Conservation (phyloP, 2,113 vertebrate genomes). For the Pipa parva region DNA sequence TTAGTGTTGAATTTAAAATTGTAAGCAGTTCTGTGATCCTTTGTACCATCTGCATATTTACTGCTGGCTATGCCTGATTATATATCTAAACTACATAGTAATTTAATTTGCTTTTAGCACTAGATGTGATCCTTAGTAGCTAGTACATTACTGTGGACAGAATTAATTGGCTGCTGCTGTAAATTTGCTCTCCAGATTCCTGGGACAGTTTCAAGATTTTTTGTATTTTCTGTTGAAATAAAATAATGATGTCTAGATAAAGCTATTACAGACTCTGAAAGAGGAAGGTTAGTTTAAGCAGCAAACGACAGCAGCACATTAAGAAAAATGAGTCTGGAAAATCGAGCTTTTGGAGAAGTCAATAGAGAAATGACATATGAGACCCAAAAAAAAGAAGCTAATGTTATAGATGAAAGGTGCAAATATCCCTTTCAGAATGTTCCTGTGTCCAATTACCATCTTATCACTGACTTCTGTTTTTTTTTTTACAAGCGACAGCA, state of each 20-base stretch:
- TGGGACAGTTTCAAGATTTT: background rate
- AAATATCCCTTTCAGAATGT: too few species aligned
- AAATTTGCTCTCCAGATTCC: background rate
- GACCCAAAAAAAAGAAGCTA: slow-evolving; percentile 7
- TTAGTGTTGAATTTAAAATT: too few species aligned
- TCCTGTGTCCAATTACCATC: too few species aligned
- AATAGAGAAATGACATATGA: slow-evolving; percentile 16
- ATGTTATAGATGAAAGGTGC: background rate
- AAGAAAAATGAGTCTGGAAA: slow-evolving; percentile 27
- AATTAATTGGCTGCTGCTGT: background rate
- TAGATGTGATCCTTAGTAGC: slow-evolving; percentile 11
- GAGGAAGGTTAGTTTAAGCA: slow-evolving; percentile 4
- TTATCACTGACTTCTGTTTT: too few species aligned
- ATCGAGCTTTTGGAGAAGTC: slow-evolving; percentile 8
- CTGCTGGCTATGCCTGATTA: background rate
- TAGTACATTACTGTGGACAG: background rate
- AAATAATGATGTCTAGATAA: slow-evolving; percentile 18
- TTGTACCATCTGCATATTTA: too few species aligned
- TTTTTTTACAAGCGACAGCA: too few species aligned
- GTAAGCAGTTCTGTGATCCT: too few species aligned
- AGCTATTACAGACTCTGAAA: slow-evolving; percentile 23
- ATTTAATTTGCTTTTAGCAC: slow-evolving; percentile 2
- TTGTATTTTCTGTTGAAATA: slow-evolving; percentile 16
- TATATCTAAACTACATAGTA: background rate
- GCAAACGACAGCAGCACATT: slow-evolving; percentile 31